A percentile compares a stretch with the other conserved stretches of the same genome.
These are phyloP conservation scores for Valencia hispanica DNA, from an alignment of 2,797 vertebrate species.

Conservation along the genomic window DNA sequence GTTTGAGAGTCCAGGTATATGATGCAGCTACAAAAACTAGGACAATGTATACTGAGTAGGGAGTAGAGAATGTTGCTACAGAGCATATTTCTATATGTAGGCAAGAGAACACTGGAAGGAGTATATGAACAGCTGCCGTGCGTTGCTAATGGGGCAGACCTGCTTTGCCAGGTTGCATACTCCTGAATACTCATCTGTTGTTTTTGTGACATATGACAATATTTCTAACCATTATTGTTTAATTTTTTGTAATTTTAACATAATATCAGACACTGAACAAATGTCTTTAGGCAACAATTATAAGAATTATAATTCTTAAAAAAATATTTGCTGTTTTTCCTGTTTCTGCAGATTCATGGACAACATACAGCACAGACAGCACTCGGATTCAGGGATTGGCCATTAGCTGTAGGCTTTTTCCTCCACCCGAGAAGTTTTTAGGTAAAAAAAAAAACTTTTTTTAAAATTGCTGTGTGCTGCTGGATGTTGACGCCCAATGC, in stretches of 20 bases:
- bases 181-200: conserved; percentile 4
- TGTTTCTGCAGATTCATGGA: neutral
- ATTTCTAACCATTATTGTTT: neutral
- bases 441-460: conserved; percentile 12
- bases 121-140: conserved; percentile 49
- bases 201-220: conserved; percentile 6
- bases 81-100: conserved; percentile 44
- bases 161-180: conserved; percentile 30
- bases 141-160: conserved; percentile 53
- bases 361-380: neutral
- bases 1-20: conserved; percentile 41
- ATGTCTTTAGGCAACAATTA: neutral
- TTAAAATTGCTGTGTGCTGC: conserved; percentile 21
- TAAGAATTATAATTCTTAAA: neutral
- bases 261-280: neutral
- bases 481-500: conserved; percentile 19
- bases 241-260: too few relatives aligned
- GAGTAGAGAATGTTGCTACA: conserved; percentile 38
- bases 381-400: conserved; percentile 7
- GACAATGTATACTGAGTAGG: conserved; percentile 49
- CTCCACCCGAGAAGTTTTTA: conserved; percentile 8
- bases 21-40: conserved; percentile 42
- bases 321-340: neutral
- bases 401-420: conserved; percentile 23
- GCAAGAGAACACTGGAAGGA: conserved; percentile 29